Conservation (phyloP, 37 sponge, comb jelly and placozoan species). For the Dysidea cf. avara region DNA sequence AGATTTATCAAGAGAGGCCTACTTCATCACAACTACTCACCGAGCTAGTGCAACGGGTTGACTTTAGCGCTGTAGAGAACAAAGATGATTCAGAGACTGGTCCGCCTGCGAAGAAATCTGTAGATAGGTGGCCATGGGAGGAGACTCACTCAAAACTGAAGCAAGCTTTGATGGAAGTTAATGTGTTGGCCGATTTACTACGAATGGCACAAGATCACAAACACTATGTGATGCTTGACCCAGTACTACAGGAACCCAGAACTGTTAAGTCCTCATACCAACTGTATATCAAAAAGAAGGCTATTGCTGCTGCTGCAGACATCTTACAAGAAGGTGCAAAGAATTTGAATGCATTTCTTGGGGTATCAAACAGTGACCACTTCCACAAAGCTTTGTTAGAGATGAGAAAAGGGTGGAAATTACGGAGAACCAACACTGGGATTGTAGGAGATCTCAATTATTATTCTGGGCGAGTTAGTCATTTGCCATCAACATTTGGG, state of each 20-base stretch:
- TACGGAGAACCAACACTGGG: slow-evolving; percentile 39
- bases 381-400: slow-evolving; percentile 56
- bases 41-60: slow-evolving; percentile 62
- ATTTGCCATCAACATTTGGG: slow-evolving; percentile 27
- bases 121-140: slow-evolving; percentile 77
- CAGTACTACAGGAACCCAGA: slow-evolving; percentile 30
- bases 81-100: slow-evolving; percentile 1
- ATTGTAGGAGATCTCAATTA: slow-evolving; percentile 69
- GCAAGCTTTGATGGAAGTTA: slow-evolving; percentile 74
- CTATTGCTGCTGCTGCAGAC: slow-evolving; percentile 54
- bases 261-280: slow-evolving; percentile 39
- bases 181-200: slow-evolving; percentile 65
- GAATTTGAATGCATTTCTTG: slow-evolving; percentile 15
- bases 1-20: slow-evolving; percentile 66
- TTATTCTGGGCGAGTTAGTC: too few species aligned
- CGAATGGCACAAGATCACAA: slow-evolving; percentile 55
- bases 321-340: slow-evolving; percentile 48
- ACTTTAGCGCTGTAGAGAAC: slow-evolving; percentile 39
- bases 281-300: slow-evolving; percentile 63
- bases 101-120: slow-evolving; percentile 36
- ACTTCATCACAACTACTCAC: slow-evolving; percentile 64
- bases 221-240: slow-evolving; percentile 59
- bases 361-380: slow-evolving; percentile 3
- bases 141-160: slow-evolving; percentile 62
- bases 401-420: slow-evolving; percentile 61